phyloP scores from a whole-genome alignment of 2,888 invertebrate species.

The Melieria picta region DNA sequence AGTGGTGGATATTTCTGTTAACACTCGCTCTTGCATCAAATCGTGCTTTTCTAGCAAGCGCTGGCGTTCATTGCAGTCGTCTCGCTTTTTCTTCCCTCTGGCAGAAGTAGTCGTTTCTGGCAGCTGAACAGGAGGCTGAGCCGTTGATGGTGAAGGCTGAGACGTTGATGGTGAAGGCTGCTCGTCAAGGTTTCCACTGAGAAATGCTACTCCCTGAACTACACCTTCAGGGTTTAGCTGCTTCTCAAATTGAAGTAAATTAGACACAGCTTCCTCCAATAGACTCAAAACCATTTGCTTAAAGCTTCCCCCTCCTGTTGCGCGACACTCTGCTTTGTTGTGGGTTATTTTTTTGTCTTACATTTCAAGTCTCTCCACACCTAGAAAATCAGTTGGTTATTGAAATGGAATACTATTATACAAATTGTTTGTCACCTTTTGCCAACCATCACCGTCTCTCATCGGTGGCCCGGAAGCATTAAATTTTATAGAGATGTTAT shows the following conservation, averaged over 20 bases:
- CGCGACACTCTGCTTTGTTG: constrained; percentile 19
- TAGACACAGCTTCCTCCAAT: not conserved
- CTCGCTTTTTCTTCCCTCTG: not conserved
- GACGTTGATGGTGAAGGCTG: not conserved
- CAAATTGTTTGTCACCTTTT: too few relatives aligned
- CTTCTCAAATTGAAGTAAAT: not conserved
- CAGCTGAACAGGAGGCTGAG: not conserved
- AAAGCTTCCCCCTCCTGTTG: constrained; percentile 17
- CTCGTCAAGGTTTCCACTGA: not conserved
- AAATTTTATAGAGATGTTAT: too few relatives aligned
- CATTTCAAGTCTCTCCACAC: constrained; percentile 4
- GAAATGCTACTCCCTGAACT: too few relatives aligned
- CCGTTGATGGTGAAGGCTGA: not conserved
- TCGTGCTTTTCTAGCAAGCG: constrained; percentile 11
- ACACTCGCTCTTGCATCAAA: not conserved
- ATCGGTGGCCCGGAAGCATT: not conserved
- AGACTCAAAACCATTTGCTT: constrained; percentile 21
- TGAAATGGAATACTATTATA: too few relatives aligned
- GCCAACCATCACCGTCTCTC: not conserved
- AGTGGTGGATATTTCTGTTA: not conserved
- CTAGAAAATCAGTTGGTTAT: too few relatives aligned
- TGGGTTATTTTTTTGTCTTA: constrained; percentile 1
- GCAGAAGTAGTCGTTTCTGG: not conserved
- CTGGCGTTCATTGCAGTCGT: not conserved
- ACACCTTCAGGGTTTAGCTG: too few relatives aligned